These are phyloP conservation scores for Trachelus troglodyta DNA, from an alignment of 2,888 invertebrate species.

Conservation along the genomic window DNA sequence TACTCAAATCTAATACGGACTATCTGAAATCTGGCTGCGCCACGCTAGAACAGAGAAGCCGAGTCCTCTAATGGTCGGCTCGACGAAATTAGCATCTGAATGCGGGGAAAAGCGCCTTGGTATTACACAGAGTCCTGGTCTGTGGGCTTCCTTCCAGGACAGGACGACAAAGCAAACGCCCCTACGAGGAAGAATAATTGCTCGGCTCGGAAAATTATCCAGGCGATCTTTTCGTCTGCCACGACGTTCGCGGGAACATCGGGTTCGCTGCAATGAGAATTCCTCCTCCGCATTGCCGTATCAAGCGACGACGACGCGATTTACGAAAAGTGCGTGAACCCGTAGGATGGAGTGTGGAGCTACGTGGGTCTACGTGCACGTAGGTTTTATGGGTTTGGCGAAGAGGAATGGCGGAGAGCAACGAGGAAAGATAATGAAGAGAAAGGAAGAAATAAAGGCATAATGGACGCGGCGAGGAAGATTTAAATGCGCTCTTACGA, in stretches of 20 bases:
- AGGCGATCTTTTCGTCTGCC: neutral
- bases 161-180: neutral
- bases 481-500: neutral
- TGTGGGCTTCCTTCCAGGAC: neutral
- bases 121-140: conserved; percentile 21
- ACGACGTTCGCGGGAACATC: neutral
- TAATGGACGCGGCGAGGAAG: neutral
- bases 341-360: neutral
- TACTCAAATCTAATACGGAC: neutral
- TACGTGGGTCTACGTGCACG: accelerated
- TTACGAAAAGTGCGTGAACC: neutral
- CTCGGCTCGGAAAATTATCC: conserved; percentile 9
- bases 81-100: conserved; percentile 54
- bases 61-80: conserved; percentile 43
- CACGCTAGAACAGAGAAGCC: conserved; percentile 5
- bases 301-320: neutral
- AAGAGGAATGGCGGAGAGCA: neutral
- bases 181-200: neutral
- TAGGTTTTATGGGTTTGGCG: neutral
- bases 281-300: neutral
- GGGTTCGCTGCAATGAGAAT: neutral
- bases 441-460: neutral
- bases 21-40: neutral
- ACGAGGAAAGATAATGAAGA: neutral
- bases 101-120: conserved; percentile 39